Evolutionary conservation across 92 coral and sea anemone species (phyloP).

Genomic region (Zoanthus solanderi): DNA sequence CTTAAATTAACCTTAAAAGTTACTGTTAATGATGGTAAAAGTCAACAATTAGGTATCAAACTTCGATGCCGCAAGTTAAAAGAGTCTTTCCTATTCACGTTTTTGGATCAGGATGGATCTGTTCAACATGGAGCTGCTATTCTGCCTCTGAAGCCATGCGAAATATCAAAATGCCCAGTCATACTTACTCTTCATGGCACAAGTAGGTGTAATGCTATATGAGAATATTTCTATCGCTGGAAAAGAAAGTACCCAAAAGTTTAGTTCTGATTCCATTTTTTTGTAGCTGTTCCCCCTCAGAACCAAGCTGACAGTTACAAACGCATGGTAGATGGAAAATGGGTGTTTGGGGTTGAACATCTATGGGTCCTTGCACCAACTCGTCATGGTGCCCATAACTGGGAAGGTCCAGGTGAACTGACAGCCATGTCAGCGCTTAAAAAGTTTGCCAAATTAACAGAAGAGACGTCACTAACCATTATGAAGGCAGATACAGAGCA

Average conservation of each 20-base stretch:
- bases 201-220: conserved; percentile 65
- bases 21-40: conserved; percentile 67
- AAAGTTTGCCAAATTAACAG: conserved; percentile 75
- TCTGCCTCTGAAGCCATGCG: conserved; percentile 75
- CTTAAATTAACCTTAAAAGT: conserved; percentile 60
- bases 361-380: conserved; percentile 97
- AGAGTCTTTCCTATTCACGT: conserved; percentile 93
- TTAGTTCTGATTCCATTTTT: neutral
- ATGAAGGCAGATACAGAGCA: conserved; percentile 77
- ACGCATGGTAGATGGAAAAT: conserved; percentile 85
- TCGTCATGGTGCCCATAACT: conserved; percentile 98
- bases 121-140: conserved; percentile 97
- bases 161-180: conserved; percentile 76
- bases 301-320: conserved; percentile 99
- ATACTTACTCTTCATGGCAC: conserved; percentile 95
- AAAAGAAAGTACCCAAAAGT: neutral
- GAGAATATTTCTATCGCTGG: neutral
- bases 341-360: conserved; percentile 96
- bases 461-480: conserved; percentile 70
- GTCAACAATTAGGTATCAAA: conserved; percentile 61
- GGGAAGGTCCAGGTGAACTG: conserved; percentile 99
- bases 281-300: conserved; percentile 90
- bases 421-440: conserved; percentile 92
- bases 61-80: conserved; percentile 81
- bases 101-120: conserved; percentile 96